Conservation (phyloP, 2,113 vertebrate genomes). For the Leptobrachium ailaonicum region DNA sequence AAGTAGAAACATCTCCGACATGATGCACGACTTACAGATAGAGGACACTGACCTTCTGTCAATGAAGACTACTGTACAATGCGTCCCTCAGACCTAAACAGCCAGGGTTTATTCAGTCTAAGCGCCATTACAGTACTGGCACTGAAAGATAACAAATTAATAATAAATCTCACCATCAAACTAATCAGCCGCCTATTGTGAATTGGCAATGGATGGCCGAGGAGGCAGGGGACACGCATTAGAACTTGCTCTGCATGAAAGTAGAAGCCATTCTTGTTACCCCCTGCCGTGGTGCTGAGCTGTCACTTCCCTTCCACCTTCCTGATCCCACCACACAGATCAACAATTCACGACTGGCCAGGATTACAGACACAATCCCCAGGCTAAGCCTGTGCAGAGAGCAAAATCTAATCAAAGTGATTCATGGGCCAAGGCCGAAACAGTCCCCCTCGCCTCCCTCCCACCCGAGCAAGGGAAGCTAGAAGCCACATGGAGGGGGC, state of each 20-base stretch:
- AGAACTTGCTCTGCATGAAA: neutral
- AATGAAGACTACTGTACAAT: too few relatives aligned
- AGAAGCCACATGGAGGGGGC: neutral
- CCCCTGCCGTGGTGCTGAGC: neutral
- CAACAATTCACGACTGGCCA: slow-evolving; percentile 5
- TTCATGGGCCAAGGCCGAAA: neutral
- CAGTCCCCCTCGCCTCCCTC: too few relatives aligned
- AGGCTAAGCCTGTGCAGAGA: slow-evolving; percentile 28
- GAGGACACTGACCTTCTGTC: too few relatives aligned
- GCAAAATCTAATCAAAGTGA: slow-evolving; percentile 5
- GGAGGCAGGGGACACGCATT: neutral
- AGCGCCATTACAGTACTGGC: neutral
- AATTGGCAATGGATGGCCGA: neutral
- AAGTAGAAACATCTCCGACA: too few relatives aligned
- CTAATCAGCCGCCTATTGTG: neutral
- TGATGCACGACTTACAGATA: too few relatives aligned
- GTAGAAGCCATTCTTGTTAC: neutral
- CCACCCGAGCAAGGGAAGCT: neutral
- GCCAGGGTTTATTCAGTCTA: neutral
- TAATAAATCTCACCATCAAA: neutral
- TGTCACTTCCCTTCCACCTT: neutral
- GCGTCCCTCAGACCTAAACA: too few relatives aligned
- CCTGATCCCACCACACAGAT: slow-evolving; percentile 6
- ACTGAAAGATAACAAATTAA: too few relatives aligned
- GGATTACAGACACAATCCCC: slow-evolving; percentile 47